phyloP scores from a whole-genome alignment of 2,888 invertebrate species.

The Cremastinae sp. region DNA sequence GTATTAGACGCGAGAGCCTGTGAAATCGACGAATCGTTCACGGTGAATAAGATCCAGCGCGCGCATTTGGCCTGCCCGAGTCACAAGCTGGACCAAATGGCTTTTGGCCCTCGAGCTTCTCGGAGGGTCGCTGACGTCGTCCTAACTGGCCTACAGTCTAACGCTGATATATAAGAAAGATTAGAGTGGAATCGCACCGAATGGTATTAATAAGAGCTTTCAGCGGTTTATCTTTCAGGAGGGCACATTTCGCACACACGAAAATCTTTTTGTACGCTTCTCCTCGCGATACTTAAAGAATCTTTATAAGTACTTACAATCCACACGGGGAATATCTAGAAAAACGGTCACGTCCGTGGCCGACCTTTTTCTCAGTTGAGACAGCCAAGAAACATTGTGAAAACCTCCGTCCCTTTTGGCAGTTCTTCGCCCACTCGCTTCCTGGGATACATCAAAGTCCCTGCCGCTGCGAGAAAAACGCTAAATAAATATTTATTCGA shows the following conservation, averaged over 20 bases:
- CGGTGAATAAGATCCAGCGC: conserved; percentile 21
- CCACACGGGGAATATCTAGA: conserved; percentile 6
- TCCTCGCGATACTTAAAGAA: conserved; percentile 22
- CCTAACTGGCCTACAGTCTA: neutral
- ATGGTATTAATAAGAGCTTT: conserved; percentile 37
- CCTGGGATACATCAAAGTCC: neutral
- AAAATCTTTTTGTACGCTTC: neutral
- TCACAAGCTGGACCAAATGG: neutral
- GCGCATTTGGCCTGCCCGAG: neutral
- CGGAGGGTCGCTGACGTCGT: neutral
- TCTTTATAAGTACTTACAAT: conserved; percentile 41
- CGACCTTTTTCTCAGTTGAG: conserved; percentile 13
- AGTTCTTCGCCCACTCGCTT: neutral
- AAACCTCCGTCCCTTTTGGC: conserved; percentile 35
- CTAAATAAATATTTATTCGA: conserved; percentile 44
- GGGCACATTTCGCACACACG: neutral
- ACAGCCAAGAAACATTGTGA: conserved; percentile 8
- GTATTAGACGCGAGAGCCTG: conserved; percentile 24
- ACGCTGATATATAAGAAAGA: conserved; percentile 8
- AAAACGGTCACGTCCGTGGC: conserved; percentile 34
- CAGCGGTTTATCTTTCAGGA: conserved; percentile 19
- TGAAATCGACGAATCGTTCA: conserved; percentile 40
- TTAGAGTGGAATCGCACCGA: conserved; percentile 24
- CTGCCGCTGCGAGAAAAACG: conserved; percentile 5
- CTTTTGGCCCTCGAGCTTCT: conserved; percentile 9